Conservation (phyloP, 2,888 invertebrate species). For the Rotaria macrura region DNA sequence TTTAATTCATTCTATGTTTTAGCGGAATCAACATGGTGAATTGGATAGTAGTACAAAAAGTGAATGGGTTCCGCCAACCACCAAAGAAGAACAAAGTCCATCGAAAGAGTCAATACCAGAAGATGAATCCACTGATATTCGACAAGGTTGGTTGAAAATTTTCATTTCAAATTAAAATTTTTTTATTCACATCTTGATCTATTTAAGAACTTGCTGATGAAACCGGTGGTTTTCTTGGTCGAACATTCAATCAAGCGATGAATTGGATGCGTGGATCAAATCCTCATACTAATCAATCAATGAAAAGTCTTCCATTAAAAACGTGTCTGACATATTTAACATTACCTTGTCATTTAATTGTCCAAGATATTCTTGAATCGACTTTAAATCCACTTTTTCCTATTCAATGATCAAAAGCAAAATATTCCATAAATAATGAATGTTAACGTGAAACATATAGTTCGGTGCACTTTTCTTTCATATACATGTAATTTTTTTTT, state of each 20-base stretch:
- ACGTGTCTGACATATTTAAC: neutral
- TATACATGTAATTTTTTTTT: neutral
- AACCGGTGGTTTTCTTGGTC: neutral
- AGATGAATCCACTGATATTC: conserved; percentile 6
- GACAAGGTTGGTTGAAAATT: neutral
- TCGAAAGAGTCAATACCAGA: neutral
- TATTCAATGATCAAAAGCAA: neutral
- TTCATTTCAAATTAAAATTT: too few species aligned
- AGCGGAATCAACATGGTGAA: neutral
- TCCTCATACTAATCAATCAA: neutral
- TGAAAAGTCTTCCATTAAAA: neutral
- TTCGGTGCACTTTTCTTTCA: neutral
- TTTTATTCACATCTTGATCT: neutral
- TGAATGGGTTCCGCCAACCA: neutral
- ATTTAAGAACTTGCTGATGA: neutral
- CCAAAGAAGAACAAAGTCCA: neutral
- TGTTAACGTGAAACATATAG: neutral
- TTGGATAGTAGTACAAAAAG: neutral
- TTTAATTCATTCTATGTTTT: neutral
- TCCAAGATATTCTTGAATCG: neutral
- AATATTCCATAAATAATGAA: neutral
- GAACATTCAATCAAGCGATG: neutral
- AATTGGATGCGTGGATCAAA: neutral
- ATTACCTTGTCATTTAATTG: neutral
- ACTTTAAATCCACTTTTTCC: neutral